Evolutionary conservation across 2,888 invertebrate species (phyloP).

Genomic region (Gisinianus flammeolus): DNA sequence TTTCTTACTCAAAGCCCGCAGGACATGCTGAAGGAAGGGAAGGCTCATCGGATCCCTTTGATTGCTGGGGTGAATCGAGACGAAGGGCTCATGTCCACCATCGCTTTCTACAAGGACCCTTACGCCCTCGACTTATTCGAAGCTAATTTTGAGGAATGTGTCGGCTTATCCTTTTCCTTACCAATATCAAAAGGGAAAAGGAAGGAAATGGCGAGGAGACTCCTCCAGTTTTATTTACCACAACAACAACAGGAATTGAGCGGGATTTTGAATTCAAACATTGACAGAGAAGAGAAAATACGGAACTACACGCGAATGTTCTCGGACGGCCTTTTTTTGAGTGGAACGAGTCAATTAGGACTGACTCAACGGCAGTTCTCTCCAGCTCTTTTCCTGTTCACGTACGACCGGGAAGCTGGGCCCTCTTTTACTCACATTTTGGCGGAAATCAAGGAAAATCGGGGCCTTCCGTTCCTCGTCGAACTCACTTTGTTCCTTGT

Average conservation of each 20-base stretch:
- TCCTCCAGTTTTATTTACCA: neutral
- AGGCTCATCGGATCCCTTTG: slow-evolving; percentile 44
- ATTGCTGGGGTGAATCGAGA: slow-evolving; percentile 49
- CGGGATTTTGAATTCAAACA: neutral
- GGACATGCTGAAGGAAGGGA: slow-evolving; percentile 43
- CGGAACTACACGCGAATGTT: neutral
- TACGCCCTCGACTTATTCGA: neutral
- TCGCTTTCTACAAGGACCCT: neutral
- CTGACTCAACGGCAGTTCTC: neutral
- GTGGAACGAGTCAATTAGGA: neutral
- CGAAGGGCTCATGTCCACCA: slow-evolving; percentile 42
- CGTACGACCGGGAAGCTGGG: neutral
- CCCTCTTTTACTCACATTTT: neutral
- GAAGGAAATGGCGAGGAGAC: neutral
- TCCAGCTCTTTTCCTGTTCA: neutral
- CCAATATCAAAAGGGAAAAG: neutral
- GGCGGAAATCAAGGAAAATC: neutral
- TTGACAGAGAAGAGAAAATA: neutral
- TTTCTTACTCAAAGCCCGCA: slow-evolving; percentile 49
- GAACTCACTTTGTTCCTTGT: neutral
- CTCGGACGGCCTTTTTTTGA: neutral
- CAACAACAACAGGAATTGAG: neutral
- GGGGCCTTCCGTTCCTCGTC: neutral
- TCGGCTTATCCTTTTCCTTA: neutral
- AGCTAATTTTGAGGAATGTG: neutral